phyloP scores from a whole-genome alignment of 1,140 invertebrate genomes.

The Lycorma delicatula region DNA sequence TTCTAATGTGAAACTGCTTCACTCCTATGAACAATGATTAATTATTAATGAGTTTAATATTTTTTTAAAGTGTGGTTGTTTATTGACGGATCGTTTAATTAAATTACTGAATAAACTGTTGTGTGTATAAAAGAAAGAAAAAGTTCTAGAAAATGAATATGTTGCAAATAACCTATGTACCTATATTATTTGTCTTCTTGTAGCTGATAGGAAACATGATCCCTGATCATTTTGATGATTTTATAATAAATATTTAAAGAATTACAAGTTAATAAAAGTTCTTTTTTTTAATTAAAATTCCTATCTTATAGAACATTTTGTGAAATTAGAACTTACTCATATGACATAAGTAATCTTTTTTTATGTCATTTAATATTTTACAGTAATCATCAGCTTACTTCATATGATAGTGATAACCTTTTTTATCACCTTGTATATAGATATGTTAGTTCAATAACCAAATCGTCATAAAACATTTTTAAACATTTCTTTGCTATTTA shows the following conservation, averaged over 20 bases:
- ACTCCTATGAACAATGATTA: slow-evolving; percentile 1
- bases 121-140: slow-evolving; percentile 3
- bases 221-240: slow-evolving; percentile 5
- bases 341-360: no score
- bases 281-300: no score
- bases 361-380: no score
- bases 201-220: slow-evolving; percentile 1
- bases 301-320: no score
- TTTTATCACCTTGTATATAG: no score
- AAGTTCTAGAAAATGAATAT: background rate
- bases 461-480: no score
- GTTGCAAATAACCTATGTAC: slow-evolving; percentile 6
- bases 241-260: slow-evolving; percentile 7
- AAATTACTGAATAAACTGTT: background rate
- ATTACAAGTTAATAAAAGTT: slow-evolving; percentile 7
- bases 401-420: no score
- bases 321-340: no score
- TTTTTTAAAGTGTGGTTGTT: background rate
- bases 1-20: background rate
- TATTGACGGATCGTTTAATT: background rate
- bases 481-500: no score
- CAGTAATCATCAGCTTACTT: no score
- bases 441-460: no score
- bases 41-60: background rate
- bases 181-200: slow-evolving; percentile 6